These are phyloP conservation scores for Onychomys arenicola DNA, from an alignment of 2,797 vertebrate species.

Conservation along the genomic window DNA sequence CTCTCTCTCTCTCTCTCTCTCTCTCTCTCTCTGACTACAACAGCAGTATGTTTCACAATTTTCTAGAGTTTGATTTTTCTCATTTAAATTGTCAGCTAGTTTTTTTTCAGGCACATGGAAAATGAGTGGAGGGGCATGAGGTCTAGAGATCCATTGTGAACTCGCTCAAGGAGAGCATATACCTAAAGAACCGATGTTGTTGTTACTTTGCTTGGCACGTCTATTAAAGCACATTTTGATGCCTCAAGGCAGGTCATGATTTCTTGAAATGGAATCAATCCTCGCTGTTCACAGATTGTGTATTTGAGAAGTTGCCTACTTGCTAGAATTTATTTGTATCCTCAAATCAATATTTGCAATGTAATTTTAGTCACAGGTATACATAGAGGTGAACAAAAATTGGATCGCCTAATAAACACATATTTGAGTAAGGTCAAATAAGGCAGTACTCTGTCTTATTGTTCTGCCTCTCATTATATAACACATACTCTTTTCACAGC, in stretches of 20 bases:
- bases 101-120: constrained; percentile 11
- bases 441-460: neutral
- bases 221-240: constrained; percentile 8
- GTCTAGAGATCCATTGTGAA: constrained; percentile 41
- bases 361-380: neutral
- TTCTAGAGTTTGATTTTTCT: constrained; percentile 59
- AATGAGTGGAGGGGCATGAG: constrained; percentile 11
- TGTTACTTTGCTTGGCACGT: neutral
- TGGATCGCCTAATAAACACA: neutral
- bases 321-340: constrained; percentile 36
- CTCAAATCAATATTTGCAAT: neutral
- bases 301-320: constrained; percentile 18
- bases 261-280: constrained; percentile 16
- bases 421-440: neutral
- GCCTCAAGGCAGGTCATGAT: neutral
- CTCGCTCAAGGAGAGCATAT: neutral
- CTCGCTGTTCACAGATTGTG: neutral
- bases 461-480: neutral
- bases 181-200: neutral
- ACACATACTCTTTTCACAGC: neutral
- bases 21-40: neutral
- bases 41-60: constrained; percentile 26
- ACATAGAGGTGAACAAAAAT: neutral
- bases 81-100: constrained; percentile 56
- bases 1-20: too few relatives aligned